Evolutionary conservation across 1,140 invertebrate genomes (phyloP), one percentile per base, ranked within the genome.

Genomic region (Lepidostoma basale): DNA sequence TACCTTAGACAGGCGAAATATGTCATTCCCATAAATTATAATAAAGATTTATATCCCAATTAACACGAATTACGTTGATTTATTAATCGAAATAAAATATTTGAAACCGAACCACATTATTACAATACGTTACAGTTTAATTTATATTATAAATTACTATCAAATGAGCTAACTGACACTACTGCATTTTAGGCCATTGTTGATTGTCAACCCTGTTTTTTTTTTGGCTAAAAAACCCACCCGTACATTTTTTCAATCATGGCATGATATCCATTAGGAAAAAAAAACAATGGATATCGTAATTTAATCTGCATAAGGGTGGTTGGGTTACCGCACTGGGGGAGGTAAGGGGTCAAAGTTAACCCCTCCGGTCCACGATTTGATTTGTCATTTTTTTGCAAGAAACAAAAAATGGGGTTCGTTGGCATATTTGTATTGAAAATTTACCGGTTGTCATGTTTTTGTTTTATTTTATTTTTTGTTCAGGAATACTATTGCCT

Each of bases 271-370:
- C 25, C 66, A 47, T 33, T 36, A 60, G 39, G 26, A 39, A 59
- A 66, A 71, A 70, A 72, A 72, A 68, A 72, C 70, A 72, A 68
- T 62, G 42, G 65, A 44, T 60, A 54, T 62, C 39, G 70, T 72
- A 72, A 72, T 72, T 65, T 65, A 72, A 72, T 72, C 70, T 72
- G 66, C 70, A 72, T 72, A 72, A 72, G 70, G 70, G 70, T 58
- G 20, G 62, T 65, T 59, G 26, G 58, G 58, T 68, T 56, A 66
- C 70, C 69, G 36, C 69, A 68, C 56, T 16, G 60, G 62, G 70
- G 62, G 70, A 68, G 66, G 66, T 18, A 40, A 14, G 30, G 36
- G 66, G 70, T 72, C 66, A 68, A 68, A 68, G 68, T 68, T 68
- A 68, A 68, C 62, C 70, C 70, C 70, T 68, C 64, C 62, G 33